phyloP scores from a whole-genome alignment of 2,797 vertebrate genomes.

The Spatula versicolor region DNA sequence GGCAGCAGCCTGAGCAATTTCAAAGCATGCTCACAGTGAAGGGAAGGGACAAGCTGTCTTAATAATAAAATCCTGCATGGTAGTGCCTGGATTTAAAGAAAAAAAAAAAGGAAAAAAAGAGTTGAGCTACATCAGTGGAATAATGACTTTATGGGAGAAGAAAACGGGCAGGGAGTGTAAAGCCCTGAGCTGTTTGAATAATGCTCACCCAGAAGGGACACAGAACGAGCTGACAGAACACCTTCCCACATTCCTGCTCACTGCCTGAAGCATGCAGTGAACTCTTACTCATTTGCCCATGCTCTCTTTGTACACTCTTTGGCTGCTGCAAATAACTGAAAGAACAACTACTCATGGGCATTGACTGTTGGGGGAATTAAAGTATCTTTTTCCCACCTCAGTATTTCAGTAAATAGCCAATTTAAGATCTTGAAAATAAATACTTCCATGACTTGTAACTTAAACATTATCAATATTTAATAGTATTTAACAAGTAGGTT shows the following conservation, averaged over 20 bases:
- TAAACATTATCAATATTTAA: not conserved
- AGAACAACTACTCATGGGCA: not conserved
- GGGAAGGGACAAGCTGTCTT: not conserved
- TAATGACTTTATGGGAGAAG: not conserved
- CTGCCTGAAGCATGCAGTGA: not conserved
- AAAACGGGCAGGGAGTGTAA: not conserved
- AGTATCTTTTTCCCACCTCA: not conserved
- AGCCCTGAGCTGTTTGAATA: not conserved
- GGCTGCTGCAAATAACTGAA: not conserved
- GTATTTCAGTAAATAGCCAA: not conserved
- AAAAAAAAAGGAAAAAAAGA: not conserved
- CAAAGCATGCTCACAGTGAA: accelerated
- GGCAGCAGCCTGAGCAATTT: not conserved
- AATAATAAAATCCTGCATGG: accelerated
- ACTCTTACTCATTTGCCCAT: not conserved
- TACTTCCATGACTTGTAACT: not conserved
- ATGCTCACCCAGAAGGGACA: not conserved
- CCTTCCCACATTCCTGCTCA: accelerated
- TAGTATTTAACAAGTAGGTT: not conserved
- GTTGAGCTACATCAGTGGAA: not conserved
- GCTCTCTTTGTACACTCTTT: not conserved
- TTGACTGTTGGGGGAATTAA: not conserved
- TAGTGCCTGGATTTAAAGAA: not conserved
- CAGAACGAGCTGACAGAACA: not conserved
- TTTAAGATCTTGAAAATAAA: not conserved